Percentiles rank a stretch among this genome's conserved stretches.
Evolutionary conservation across 2,888 invertebrate species (phyloP).

Genomic region (Coleophora flavipennella): DNA sequence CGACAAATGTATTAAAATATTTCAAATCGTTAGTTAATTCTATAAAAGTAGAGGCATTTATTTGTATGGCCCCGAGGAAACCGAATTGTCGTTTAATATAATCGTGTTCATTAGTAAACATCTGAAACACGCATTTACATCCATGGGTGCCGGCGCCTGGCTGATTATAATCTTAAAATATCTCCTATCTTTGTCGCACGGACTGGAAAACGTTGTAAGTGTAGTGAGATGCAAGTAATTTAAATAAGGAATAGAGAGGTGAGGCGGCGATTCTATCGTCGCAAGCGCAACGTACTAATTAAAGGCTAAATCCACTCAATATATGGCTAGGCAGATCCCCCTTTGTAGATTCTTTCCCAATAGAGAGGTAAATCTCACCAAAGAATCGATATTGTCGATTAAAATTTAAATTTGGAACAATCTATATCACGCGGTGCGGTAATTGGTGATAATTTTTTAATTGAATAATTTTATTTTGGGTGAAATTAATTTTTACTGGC

Average conservation of each 20-base stretch:
- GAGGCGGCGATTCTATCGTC: constrained; percentile 55
- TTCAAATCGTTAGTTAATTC: constrained; percentile 30
- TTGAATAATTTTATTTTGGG: constrained; percentile 30
- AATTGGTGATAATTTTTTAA: constrained; percentile 59
- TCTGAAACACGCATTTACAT: constrained; percentile 68
- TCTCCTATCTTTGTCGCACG: constrained; percentile 29
- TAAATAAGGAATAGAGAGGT: constrained; percentile 53
- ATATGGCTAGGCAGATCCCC: constrained; percentile 18
- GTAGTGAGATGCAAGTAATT: constrained; percentile 24
- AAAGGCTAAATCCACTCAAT: constrained; percentile 38
- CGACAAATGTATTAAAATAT: constrained; percentile 22
- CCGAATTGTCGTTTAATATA: constrained; percentile 70
- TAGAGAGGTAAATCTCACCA: too few relatives aligned
- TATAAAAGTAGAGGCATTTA: constrained; percentile 29
- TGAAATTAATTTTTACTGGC: constrained; percentile 30
- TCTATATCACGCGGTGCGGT: constrained; percentile 46
- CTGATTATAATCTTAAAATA: constrained; percentile 49
- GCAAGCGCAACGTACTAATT: constrained; percentile 61
- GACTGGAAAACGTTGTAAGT: constrained; percentile 11
- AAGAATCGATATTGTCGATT: constrained; percentile 30
- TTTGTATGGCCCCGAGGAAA: constrained; percentile 46
- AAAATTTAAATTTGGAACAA: constrained; percentile 53
- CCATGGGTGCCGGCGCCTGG: constrained; percentile 64
- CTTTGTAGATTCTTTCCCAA: too few relatives aligned
- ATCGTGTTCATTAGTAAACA: constrained; percentile 71